A percentile compares a stretch with the other conserved stretches of the same genome.
These are phyloP conservation scores for Tiliacea aurago DNA, from an alignment of 2,888 invertebrate species.

Conservation along the genomic window DNA sequence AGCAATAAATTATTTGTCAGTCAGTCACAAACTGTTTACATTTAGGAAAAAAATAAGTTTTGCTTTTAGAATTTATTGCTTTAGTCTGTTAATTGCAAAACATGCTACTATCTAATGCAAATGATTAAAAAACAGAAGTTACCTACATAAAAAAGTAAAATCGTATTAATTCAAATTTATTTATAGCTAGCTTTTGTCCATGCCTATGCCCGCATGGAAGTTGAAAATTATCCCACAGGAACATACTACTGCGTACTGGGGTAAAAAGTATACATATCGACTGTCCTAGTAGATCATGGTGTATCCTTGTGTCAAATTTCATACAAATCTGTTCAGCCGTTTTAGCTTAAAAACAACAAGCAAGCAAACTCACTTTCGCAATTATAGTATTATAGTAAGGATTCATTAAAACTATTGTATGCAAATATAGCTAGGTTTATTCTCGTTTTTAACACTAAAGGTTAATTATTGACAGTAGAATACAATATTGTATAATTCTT, in stretches of 20 bases:
- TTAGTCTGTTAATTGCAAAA: not conserved
- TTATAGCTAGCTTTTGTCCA: too few species aligned
- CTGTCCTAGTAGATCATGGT: too few species aligned
- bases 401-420: slow-evolving; percentile 14
- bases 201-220: too few species aligned
- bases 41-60: not conserved
- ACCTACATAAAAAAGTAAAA: not conserved
- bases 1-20: not conserved
- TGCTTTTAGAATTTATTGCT: not conserved
- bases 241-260: too few species aligned
- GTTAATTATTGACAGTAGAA: slow-evolving; percentile 1
- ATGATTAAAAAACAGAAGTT: not conserved
- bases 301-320: too few species aligned
- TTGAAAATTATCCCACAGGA: too few species aligned
- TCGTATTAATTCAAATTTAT: not conserved
- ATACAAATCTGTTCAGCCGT: too few species aligned
- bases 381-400: too few species aligned
- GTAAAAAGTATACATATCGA: too few species aligned
- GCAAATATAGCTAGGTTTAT: not conserved
- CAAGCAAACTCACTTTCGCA: too few species aligned
- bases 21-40: not conserved
- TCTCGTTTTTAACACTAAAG: slow-evolving; percentile 4
- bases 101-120: not conserved
- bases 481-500: not conserved
- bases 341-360: too few species aligned